Conservation (phyloP, 2,113 vertebrate species). For the Elephantulus edwardii region DNA sequence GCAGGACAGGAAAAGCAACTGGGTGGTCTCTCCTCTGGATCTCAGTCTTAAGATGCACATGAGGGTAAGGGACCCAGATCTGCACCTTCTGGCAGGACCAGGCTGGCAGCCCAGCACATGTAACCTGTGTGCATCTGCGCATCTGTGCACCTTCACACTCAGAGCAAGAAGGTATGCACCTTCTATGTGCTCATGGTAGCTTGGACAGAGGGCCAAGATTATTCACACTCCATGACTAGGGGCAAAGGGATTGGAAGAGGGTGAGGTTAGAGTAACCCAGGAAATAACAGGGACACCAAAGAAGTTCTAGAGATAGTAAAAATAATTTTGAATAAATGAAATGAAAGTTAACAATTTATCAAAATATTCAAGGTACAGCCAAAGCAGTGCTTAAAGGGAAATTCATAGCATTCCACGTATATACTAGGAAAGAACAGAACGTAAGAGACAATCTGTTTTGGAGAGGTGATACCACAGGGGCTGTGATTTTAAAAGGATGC, state of each 20-base stretch:
- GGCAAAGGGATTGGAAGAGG: neutral
- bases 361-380: neutral
- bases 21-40: too few species aligned
- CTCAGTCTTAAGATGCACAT: neutral
- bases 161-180: neutral
- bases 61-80: neutral
- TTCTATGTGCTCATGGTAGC: neutral
- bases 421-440: neutral
- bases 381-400: neutral
- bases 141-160: accelerated
- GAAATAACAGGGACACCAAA: neutral
- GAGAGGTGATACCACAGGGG: neutral
- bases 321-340: neutral
- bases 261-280: neutral
- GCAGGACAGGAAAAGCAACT: neutral
- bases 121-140: accelerated
- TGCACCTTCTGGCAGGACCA: neutral
- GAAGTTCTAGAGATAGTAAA: neutral
- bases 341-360: neutral
- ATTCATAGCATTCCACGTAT: neutral
- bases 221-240: neutral
- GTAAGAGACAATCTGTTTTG: neutral
- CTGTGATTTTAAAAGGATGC: neutral
- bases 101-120: accelerated
- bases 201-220: neutral